Percentiles rank a stretch among this genome's conserved stretches.
phyloP scores from a whole-genome alignment of 1,140 invertebrate species.

The Capitella teleta region DNA sequence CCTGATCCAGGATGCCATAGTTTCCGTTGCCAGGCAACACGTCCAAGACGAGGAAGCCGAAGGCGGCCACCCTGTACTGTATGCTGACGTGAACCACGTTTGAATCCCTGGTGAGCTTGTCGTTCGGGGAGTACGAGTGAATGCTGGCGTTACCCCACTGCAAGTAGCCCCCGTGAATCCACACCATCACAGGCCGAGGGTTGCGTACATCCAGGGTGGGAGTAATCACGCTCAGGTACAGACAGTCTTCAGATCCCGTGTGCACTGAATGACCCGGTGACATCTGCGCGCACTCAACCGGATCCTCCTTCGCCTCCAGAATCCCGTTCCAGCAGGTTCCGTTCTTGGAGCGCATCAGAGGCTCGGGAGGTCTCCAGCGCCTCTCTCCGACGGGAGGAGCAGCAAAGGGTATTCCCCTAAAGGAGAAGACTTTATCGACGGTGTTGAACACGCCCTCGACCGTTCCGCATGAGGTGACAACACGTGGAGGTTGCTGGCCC shows the following conservation, averaged over 20 bases:
- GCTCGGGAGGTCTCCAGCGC: no score
- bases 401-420: no score
- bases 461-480: neutral
- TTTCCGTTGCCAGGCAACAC: neutral
- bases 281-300: no score
- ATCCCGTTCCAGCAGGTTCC: no score
- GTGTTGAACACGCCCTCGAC: neutral
- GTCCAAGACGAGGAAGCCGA: slow-evolving; percentile 7
- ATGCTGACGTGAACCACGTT: neutral
- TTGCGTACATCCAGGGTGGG: neutral
- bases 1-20: slow-evolving; percentile 6
- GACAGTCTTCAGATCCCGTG: neutral
- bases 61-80: slow-evolving; percentile 1
- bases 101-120: neutral
- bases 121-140: neutral
- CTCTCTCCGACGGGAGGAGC: no score
- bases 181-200: neutral
- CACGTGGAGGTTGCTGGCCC: neutral
- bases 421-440: neutral
- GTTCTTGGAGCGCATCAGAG: no score
- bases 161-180: neutral
- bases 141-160: neutral
- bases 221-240: neutral
- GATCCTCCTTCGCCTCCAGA: no score
- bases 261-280: no score